Base-by-base conservation (phyloP, 2,113 vertebrate species). In the Grammomys surdaster region DNA sequence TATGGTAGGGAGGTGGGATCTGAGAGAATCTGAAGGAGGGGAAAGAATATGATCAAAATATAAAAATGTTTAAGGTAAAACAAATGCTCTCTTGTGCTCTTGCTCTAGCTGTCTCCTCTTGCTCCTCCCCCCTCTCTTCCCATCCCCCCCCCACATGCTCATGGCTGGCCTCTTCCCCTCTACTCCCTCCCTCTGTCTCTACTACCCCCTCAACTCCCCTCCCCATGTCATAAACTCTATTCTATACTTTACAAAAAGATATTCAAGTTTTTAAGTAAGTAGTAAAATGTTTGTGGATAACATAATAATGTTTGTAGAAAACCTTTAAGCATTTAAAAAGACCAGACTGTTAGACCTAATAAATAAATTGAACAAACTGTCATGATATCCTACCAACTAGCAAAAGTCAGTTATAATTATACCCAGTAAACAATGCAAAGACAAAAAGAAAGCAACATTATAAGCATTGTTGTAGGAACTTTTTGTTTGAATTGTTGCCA, bases 401-500 rank as follows among this genome's bases (percentile, higher is more conserved):
- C 24, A 84, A 63, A 63, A 43, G 81, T 84, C 81, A 84, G n/a
- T 46, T 40, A 43, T 84, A 63, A 31, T 17, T 84, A 28, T 63
- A 31, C 81, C 22, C 58, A 31, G 10, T 43, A 60, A 81, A 84
- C n/a, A 84, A 43, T 10, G 56, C n/a, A 60, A 82, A 82, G 56
- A 60, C n/a, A 60, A 93, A 91, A 93, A 90, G 89, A 89, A 33
- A 97, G 97, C 93, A 54, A 65, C 0, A 97, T 96, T 97, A 97
- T 97, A 91, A 97, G 97, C 97, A 97, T 86, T 81, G 12, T 77
- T 78, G 11, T 8, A 85, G 4, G 97, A 77, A 51, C 88, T 97
- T 97, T 98, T 95, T 54, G 73, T 97, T 96, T 98, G 93, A 97
- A 92, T 97, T n/a, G 12, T 96, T 80, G 86, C 95, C 95, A 78